Evolutionary conservation across 2,888 invertebrate genomes (phyloP).

Genomic region (Hermodice carunculata): DNA sequence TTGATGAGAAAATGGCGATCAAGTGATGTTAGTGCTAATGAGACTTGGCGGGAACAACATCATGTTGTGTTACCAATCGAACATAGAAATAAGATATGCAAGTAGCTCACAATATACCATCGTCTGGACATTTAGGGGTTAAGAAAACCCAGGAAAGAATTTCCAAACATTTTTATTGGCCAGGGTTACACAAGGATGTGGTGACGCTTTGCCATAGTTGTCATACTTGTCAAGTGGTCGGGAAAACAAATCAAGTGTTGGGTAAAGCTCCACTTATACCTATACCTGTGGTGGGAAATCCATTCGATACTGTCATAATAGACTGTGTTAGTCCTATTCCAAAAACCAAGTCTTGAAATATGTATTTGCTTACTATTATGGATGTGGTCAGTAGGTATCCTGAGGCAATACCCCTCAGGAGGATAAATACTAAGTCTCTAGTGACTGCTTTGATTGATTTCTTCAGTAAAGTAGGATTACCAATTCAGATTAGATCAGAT

Average conservation of each 20-base stretch:
- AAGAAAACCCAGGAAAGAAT: conserved; percentile 8
- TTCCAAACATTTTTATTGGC: conserved; percentile 18
- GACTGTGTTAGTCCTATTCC: conserved; percentile 26
- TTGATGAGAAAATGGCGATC: conserved; percentile 20
- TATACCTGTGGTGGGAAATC: conserved; percentile 20
- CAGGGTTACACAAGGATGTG: conserved; percentile 17
- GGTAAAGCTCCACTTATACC: conserved; percentile 6
- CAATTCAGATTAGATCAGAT: conserved; percentile 13
- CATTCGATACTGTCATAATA: conserved; percentile 15
- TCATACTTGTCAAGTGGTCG: conserved; percentile 19
- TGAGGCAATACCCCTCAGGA: conserved; percentile 17
- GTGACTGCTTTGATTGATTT: conserved; percentile 1
- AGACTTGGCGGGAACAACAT: background rate
- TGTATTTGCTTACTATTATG: conserved; percentile 23
- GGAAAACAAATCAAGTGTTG: conserved; percentile 2
- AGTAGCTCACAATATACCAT: conserved; percentile 5
- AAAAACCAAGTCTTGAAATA: conserved; percentile 12
- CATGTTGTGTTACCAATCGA: conserved; percentile 11
- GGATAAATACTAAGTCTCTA: conserved; percentile 1
- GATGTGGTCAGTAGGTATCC: conserved; percentile 18
- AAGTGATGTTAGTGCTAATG: conserved; percentile 1
- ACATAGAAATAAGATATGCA: conserved; percentile 1
- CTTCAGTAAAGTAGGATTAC: no score
- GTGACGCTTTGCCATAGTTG: conserved; percentile 11
- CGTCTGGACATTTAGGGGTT: conserved; percentile 15